Conservation (phyloP, 1,140 invertebrate genomes). For the Leptopilina boulardi region DNA sequence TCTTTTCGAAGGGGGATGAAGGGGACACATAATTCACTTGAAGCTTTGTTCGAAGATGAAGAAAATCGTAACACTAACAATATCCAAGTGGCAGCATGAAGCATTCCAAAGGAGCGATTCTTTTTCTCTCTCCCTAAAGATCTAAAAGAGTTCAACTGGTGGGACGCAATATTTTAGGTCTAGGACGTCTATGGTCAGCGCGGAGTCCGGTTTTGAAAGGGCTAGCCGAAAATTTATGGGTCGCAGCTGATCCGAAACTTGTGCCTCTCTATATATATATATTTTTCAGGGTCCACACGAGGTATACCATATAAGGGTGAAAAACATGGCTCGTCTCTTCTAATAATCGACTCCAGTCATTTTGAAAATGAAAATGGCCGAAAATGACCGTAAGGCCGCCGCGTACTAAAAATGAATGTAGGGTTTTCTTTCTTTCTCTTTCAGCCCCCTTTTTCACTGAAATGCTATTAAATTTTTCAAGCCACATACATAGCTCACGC, state of each 20-base stretch:
- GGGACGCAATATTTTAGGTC: conserved; percentile 42
- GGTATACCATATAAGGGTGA: conserved; percentile 29
- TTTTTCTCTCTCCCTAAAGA: conserved; percentile 13
- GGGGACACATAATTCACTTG: conserved; percentile 34
- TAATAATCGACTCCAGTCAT: conserved; percentile 14
- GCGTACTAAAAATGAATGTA: background rate
- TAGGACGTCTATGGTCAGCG: conserved; percentile 43
- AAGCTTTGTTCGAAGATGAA: conserved; percentile 32
- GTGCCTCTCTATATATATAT: background rate
- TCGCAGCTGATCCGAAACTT: conserved; percentile 45
- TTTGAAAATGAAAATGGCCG: background rate
- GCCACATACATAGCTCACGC: background rate
- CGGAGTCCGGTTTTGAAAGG: conserved; percentile 42
- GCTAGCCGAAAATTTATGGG: conserved; percentile 49
- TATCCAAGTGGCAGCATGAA: background rate
- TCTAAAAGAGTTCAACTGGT: conserved; percentile 45
- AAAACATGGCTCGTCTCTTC: background rate
- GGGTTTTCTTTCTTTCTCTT: background rate
- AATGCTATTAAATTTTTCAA: conserved; percentile 18
- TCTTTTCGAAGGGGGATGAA: no score
- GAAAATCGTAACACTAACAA: conserved; percentile 2
- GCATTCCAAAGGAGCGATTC: conserved; percentile 3
- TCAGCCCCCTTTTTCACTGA: background rate
- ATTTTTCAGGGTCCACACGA: background rate
- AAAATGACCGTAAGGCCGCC: background rate